Conservation (phyloP, 2,888 invertebrate genomes). For the Esperia sulphurella region DNA sequence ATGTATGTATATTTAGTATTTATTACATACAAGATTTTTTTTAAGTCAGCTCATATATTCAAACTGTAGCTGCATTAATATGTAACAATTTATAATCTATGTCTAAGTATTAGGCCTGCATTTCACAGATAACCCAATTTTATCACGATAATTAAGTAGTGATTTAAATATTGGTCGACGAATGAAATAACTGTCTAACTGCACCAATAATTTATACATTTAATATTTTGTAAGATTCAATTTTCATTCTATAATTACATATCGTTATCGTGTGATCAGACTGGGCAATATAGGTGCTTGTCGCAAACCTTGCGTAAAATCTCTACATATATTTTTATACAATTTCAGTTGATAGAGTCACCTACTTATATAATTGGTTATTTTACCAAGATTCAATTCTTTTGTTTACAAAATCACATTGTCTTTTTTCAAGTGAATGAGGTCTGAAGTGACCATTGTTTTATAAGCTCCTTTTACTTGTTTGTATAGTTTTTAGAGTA, state of each 20-base stretch:
- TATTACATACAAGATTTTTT: no score
- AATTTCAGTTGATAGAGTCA: no score
- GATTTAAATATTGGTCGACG: no score
- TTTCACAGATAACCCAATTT: no score
- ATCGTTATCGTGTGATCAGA: not conserved
- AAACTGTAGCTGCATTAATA: no score
- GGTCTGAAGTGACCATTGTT: constrained; percentile 2
- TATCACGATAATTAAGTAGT: no score
- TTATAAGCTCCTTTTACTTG: not conserved
- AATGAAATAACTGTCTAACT: no score
- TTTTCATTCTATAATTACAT: not conserved
- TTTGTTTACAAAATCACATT: constrained; percentile 6
- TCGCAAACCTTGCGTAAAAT: not conserved
- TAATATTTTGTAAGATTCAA: not conserved
- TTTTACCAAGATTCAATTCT: constrained; percentile 1
- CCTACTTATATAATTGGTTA: not conserved
- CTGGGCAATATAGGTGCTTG: not conserved
- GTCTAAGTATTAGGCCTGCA: no score
- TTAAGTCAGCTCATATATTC: no score
- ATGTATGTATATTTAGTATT: no score
- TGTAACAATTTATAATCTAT: no score
- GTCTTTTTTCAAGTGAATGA: constrained; percentile 4
- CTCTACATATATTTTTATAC: no score
- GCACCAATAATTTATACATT: not conserved
- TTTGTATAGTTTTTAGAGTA: not conserved